Conservation (phyloP, 2,113 vertebrate genomes). For the Formicarius rufipectus region DNA sequence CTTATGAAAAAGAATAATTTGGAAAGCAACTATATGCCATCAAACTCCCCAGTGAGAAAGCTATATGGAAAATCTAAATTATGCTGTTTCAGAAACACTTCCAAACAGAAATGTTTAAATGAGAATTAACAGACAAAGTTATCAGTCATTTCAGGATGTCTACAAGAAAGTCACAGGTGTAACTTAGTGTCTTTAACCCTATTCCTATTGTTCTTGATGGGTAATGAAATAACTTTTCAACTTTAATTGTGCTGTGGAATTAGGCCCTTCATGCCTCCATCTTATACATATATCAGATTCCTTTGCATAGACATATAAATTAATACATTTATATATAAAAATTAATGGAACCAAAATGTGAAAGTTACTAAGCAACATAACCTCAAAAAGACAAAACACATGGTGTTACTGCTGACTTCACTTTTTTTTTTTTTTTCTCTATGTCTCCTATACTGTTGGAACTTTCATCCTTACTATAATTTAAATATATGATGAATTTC, state of each 20-base stretch:
- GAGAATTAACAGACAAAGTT: background rate
- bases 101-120: background rate
- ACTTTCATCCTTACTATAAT: background rate
- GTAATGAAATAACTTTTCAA: background rate
- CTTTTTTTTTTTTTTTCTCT: background rate
- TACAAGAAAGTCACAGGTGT: background rate
- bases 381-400: background rate
- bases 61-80: conserved; percentile 10
- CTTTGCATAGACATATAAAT: background rate
- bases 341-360: background rate
- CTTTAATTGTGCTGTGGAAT: background rate
- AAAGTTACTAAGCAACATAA: background rate
- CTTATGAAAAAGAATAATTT: conserved; percentile 22
- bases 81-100: background rate
- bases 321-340: background rate
- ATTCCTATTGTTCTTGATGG: background rate
- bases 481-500: background rate
- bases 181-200: background rate
- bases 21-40: background rate
- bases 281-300: background rate
- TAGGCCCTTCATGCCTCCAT: background rate
- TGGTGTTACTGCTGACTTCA: background rate
- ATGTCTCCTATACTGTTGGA: background rate
- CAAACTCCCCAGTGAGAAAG: background rate
- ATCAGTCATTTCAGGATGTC: background rate